Evolutionary conservation across 2,113 vertebrate species (phyloP).

Genomic region (Tylochromis polylepis): DNA sequence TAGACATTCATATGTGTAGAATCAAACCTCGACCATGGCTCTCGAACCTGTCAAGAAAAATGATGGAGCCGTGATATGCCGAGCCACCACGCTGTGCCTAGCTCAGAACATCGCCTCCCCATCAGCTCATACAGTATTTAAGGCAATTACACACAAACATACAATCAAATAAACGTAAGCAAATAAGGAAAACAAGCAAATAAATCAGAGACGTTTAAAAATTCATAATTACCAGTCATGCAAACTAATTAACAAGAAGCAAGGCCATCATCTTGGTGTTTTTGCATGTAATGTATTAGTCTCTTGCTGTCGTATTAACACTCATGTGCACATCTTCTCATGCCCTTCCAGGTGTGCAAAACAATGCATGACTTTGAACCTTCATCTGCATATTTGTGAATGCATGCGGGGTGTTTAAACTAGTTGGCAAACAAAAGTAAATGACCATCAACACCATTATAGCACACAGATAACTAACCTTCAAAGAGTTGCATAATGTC

Average conservation of each 20-base stretch:
- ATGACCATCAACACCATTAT: neutral
- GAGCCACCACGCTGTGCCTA: neutral
- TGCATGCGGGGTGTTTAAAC: neutral
- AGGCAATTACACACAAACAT: neutral
- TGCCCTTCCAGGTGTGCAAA: neutral
- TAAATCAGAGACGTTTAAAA: neutral
- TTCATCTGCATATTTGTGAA: neutral
- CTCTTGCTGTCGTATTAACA: neutral
- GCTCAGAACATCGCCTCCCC: neutral
- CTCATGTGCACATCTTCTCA: neutral
- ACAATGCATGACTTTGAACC: neutral
- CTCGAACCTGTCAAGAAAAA: conserved; percentile 21
- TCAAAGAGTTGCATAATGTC: neutral
- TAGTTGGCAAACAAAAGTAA: neutral
- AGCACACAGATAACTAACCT: neutral
- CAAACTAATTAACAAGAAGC: conserved; percentile 4
- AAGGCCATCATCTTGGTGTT: neutral
- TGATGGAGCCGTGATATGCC: neutral
- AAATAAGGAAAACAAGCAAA: conserved; percentile 2
- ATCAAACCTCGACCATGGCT: conserved; percentile 24
- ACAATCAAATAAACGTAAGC: neutral
- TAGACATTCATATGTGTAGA: conserved; percentile 35
- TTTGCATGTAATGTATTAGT: neutral
- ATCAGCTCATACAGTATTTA: neutral
- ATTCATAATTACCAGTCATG: conserved; percentile 8